A percentile compares a stretch with the other conserved stretches of the same genome.
Conservation (phyloP, 1,140 invertebrate genomes). For the Pseudomyrmex cubaensis region DNA sequence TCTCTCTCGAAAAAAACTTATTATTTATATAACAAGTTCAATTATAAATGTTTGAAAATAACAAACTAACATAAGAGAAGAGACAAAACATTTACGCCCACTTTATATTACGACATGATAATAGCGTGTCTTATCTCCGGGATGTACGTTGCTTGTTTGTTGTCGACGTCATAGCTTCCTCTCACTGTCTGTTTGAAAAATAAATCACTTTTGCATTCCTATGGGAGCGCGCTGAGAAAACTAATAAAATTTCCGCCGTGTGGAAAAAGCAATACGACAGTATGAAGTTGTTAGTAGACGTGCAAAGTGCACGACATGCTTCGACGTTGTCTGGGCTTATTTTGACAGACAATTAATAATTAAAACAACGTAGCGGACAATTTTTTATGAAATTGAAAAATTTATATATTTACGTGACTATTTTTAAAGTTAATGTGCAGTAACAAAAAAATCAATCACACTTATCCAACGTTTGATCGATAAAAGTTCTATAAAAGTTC, state of each 20-base stretch:
- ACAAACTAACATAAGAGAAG: neutral
- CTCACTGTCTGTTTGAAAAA: conserved; percentile 25
- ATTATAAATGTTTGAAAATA: conserved; percentile 8
- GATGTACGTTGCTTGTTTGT: conserved; percentile 27
- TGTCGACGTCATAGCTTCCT: conserved; percentile 27
- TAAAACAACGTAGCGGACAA: neutral
- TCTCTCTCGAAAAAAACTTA: too few relatives aligned
- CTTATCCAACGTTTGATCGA: conserved; percentile 27
- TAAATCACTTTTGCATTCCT: conserved; percentile 51
- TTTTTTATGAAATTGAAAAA: neutral
- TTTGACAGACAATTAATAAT: conserved; percentile 5
- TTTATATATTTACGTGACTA: neutral
- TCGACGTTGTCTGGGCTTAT: conserved; percentile 19
- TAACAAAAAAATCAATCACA: neutral
- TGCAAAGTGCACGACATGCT: conserved; percentile 1
- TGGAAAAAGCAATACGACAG: conserved; percentile 22
- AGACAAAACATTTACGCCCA: neutral
- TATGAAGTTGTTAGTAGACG: conserved; percentile 31
- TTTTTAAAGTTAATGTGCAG: conserved; percentile 15
- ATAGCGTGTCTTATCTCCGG: neutral
- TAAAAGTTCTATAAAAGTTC: conserved; percentile 11
- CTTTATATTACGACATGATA: neutral
- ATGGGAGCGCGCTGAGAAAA: conserved; percentile 32
- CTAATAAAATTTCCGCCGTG: conserved; percentile 46
- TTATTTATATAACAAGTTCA: too few relatives aligned